Percentiles rank a stretch among this genome's conserved stretches.
Conservation (phyloP, 2,113 vertebrate genomes). For the Platichthys flesus region DNA sequence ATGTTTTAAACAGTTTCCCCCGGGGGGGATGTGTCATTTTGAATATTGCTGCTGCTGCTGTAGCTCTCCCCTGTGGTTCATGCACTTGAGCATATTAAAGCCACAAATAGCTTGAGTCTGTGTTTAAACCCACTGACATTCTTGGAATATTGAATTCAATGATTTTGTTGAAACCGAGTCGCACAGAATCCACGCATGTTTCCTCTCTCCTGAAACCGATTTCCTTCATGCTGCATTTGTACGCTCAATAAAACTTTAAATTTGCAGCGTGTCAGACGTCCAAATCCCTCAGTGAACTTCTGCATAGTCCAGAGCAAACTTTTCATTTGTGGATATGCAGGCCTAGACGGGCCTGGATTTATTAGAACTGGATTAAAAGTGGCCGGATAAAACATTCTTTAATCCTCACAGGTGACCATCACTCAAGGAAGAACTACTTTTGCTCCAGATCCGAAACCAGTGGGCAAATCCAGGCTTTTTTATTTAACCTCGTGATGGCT, state of each 20-base stretch:
- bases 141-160: conserved; percentile 50
- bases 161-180: conserved; percentile 46
- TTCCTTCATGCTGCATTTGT: conserved; percentile 35
- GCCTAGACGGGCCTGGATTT: conserved; percentile 17
- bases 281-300: conserved; percentile 20
- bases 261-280: conserved; percentile 23
- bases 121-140: conserved; percentile 57
- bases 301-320: conserved; percentile 4
- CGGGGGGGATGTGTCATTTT: conserved; percentile 53
- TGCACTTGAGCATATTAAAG: conserved; percentile 56
- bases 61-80: conserved; percentile 34
- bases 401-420: conserved; percentile 30
- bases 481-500: too few relatives aligned
- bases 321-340: conserved; percentile 6
- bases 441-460: too few relatives aligned
- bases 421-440: too few relatives aligned
- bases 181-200: conserved; percentile 31
- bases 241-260: conserved; percentile 55
- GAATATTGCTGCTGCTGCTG: conserved; percentile 51
- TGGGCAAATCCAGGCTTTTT: too few relatives aligned
- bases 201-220: conserved; percentile 24
- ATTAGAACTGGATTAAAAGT: conserved; percentile 32
- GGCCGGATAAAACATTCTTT: conserved; percentile 29
- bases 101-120: conserved; percentile 53
- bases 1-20: conserved; percentile 65